Percentiles rank a stretch among this genome's conserved stretches.
Evolutionary conservation across 2,797 vertebrate genomes (phyloP).

Genomic region (Eleutherodactylus coqui): DNA sequence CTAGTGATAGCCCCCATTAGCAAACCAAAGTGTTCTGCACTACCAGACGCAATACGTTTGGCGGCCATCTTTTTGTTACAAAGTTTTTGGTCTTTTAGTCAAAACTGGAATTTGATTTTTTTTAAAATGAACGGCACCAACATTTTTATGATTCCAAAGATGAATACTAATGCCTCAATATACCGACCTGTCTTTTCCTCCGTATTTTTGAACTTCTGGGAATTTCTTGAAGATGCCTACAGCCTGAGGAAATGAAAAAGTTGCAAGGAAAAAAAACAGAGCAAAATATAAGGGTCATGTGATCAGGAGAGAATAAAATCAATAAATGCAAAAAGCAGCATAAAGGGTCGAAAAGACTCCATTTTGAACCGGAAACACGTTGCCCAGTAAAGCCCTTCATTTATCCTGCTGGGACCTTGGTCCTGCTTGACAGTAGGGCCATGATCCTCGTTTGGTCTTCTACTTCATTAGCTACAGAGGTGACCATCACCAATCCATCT

Average conservation of each 20-base stretch:
- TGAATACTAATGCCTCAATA: background rate
- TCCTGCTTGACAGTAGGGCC: too few relatives aligned
- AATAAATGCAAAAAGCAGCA: background rate
- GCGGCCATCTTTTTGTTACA: too few relatives aligned
- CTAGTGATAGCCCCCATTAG: background rate
- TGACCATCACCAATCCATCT: too few relatives aligned
- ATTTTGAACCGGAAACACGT: too few relatives aligned
- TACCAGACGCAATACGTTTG: background rate
- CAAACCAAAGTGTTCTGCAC: background rate
- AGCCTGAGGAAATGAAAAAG: constrained; percentile 22
- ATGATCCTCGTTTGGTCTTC: too few relatives aligned
- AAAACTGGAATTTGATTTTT: background rate
- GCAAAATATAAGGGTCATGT: background rate
- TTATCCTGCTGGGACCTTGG: too few relatives aligned
- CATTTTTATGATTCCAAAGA: background rate
- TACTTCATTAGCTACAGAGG: too few relatives aligned
- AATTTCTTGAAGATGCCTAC: constrained; percentile 32
- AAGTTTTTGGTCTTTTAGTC: background rate
- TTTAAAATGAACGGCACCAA: background rate
- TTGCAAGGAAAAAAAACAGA: background rate
- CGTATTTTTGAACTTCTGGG: constrained; percentile 54
- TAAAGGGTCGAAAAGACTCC: too few relatives aligned
- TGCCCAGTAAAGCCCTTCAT: too few relatives aligned
- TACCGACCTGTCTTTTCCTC: constrained; percentile 62
- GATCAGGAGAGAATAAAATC: background rate